Percentiles rank a stretch among this genome's conserved stretches.
Evolutionary conservation across 2,797 vertebrate species (phyloP).

Genomic region (Catamblyrhynchus diadema): DNA sequence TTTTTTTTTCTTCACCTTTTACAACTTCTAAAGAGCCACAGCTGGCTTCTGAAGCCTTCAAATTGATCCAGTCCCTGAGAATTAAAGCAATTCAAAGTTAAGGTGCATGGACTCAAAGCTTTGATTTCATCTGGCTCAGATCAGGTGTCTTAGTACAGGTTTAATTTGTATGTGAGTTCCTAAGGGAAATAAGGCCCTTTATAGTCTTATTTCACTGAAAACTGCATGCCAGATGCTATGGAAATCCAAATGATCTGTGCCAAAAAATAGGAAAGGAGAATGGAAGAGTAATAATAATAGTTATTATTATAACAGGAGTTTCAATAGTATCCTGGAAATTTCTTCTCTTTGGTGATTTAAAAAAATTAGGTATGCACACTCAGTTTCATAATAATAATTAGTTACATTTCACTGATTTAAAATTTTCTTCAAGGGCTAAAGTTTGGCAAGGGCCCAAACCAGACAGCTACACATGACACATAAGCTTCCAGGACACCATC

Average conservation of each 20-base stretch:
- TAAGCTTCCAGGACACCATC: neutral
- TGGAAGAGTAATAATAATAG: neutral
- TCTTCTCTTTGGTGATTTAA: neutral
- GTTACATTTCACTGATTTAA: neutral
- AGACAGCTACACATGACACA: neutral
- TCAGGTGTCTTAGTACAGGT: neutral
- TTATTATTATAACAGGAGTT: neutral
- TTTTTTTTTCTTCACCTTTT: neutral
- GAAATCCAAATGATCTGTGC: neutral
- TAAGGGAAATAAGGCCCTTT: slow-evolving; percentile 30
- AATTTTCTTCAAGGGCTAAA: neutral
- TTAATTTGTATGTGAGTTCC: slow-evolving; percentile 29
- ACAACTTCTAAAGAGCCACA: neutral
- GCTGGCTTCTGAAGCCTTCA: slow-evolving; percentile 14
- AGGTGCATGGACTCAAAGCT: slow-evolving; percentile 1
- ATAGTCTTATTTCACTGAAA: neutral
- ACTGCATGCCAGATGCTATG: slow-evolving; percentile 39
- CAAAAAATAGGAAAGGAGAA: neutral
- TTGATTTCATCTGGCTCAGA: slow-evolving; percentile 48
- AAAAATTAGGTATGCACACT: neutral
- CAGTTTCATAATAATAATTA: neutral
- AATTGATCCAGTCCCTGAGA: neutral
- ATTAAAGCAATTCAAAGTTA: neutral
- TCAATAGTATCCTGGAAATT: neutral
- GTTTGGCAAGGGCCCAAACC: neutral